A percentile compares a stretch with the other conserved stretches of the same genome.
Evolutionary conservation across 92 coral and sea anemone species (phyloP).

Genomic region (Parazoanthus swiftii): DNA sequence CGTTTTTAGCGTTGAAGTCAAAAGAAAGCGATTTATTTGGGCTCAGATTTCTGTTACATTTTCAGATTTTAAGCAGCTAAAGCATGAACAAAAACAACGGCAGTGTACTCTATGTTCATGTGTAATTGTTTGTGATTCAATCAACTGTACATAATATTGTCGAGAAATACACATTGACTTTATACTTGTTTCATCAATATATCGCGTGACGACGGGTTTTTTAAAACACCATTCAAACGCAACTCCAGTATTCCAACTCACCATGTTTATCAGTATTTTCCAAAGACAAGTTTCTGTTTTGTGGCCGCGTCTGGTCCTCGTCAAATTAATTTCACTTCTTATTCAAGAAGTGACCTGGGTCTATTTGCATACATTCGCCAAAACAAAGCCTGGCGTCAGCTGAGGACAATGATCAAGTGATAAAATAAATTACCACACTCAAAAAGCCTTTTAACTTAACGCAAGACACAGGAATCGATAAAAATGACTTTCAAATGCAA

Average conservation of each 20-base stretch:
- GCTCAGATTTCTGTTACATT: neutral
- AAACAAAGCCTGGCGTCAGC: slow-evolving; percentile 6
- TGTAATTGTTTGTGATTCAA: neutral
- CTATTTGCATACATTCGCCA: slow-evolving; percentile 21
- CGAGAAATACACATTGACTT: neutral
- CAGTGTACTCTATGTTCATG: too few species aligned
- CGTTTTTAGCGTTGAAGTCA: neutral
- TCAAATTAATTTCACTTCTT: neutral
- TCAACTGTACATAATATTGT: neutral
- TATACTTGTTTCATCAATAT: neutral
- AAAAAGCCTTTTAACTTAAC: neutral
- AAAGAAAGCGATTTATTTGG: neutral
- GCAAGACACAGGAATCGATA: neutral
- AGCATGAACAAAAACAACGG: neutral
- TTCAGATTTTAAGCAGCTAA: neutral
- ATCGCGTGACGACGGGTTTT: neutral
- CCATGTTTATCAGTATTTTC: neutral
- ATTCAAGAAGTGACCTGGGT: neutral
- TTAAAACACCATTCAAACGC: neutral
- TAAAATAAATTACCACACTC: neutral
- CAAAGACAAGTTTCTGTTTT: neutral
- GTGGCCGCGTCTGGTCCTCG: neutral
- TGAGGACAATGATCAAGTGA: neutral
- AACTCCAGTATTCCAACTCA: neutral
- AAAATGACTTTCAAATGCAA: neutral